Evolutionary conservation across 2,113 vertebrate genomes (phyloP).

Genomic region (Sciurus niger): DNA sequence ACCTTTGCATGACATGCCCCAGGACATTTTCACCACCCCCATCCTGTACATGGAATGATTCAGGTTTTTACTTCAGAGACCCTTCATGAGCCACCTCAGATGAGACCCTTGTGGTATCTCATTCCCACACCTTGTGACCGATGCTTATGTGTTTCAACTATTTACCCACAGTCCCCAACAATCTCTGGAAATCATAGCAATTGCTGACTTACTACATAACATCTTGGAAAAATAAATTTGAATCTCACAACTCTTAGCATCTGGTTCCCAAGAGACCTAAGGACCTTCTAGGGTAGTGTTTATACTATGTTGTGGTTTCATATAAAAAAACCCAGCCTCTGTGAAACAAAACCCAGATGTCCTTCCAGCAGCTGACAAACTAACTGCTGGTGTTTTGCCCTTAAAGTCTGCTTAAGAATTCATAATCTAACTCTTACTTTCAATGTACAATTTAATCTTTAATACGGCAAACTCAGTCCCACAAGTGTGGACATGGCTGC

Average conservation of each 20-base stretch:
- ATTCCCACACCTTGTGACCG: not conserved
- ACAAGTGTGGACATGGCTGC: not conserved
- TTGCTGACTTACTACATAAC: not conserved
- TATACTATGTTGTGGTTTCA: not conserved
- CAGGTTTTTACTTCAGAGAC: not conserved
- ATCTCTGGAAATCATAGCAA: not conserved
- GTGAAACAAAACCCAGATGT: not conserved
- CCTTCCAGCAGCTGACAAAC: not conserved
- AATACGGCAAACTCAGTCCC: not conserved
- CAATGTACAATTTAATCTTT: conserved; percentile 36
- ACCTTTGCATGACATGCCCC: not conserved
- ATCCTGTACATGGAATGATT: not conserved
- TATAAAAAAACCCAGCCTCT: not conserved
- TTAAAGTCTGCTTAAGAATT: not conserved
- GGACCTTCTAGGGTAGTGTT: not conserved
- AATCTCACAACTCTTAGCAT: conserved; percentile 15
- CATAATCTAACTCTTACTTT: conserved; percentile 7
- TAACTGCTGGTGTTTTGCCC: not conserved
- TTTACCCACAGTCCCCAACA: not conserved
- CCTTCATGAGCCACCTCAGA: not conserved
- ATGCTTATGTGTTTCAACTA: not conserved
- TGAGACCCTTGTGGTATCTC: not conserved
- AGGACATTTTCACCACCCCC: not conserved
- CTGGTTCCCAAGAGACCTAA: not conserved
- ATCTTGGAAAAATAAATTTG: not conserved